Conservation (phyloP, 2,797 vertebrate genomes). For the Acrossocheilus fasciatus region DNA sequence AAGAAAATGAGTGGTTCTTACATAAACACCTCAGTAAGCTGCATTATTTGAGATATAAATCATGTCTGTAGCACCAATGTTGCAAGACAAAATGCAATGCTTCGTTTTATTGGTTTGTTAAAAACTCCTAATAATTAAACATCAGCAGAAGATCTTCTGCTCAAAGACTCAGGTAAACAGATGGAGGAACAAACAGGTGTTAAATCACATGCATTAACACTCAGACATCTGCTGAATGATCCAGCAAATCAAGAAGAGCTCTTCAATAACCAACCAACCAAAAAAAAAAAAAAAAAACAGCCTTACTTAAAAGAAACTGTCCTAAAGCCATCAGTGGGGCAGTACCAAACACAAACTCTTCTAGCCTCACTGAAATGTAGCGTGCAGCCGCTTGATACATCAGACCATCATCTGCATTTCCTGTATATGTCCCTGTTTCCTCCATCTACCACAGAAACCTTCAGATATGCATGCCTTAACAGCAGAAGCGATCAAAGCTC, state of each 20-base stretch:
- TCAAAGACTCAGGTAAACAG: neutral
- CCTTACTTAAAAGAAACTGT: neutral
- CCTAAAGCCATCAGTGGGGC: neutral
- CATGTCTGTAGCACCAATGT: neutral
- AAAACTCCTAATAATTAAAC: neutral
- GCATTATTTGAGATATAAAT: neutral
- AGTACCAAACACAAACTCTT: neutral
- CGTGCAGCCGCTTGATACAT: neutral
- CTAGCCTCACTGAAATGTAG: neutral
- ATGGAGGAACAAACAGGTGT: constrained; percentile 8
- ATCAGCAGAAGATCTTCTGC: neutral
- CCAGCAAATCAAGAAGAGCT: neutral
- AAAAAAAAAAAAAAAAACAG: neutral
- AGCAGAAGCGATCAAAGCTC: constrained; percentile 7
- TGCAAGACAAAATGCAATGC: neutral
- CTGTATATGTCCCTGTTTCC: constrained; percentile 1
- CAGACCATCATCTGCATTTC: neutral
- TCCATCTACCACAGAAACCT: neutral
- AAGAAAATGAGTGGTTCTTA: neutral
- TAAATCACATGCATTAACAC: constrained; percentile 20
- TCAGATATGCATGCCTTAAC: neutral
- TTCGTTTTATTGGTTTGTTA: neutral
- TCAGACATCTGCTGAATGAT: neutral
- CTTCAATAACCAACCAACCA: neutral
- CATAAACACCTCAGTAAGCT: neutral